A percentile compares a stretch with the other conserved stretches of the same genome.
phyloP scores from a whole-genome alignment of 2,797 vertebrate species.

The Peromyscus eremicus region DNA sequence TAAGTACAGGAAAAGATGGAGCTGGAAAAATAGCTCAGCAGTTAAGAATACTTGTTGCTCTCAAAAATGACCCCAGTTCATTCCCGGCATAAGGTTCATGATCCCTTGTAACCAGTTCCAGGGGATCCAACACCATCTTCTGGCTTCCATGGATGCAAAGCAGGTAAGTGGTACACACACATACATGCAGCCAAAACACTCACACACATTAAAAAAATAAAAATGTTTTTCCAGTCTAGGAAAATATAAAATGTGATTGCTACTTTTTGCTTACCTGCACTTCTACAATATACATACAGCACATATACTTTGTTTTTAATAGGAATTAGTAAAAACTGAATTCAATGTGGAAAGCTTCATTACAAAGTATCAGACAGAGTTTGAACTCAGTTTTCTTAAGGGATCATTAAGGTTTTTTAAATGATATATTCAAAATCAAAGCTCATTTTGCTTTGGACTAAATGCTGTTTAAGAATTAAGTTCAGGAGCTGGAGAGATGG shows the following conservation, averaged over 20 bases:
- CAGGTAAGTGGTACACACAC: not conserved
- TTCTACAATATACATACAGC: not conserved
- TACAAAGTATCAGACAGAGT: slow-evolving; percentile 23
- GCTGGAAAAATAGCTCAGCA: not conserved
- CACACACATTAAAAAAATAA: not conserved
- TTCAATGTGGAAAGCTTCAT: slow-evolving; percentile 50
- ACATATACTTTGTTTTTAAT: slow-evolving; percentile 10
- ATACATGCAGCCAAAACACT: not conserved
- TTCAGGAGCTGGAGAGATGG: not conserved
- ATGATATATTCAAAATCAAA: slow-evolving; percentile 54
- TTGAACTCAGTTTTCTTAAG: slow-evolving; percentile 53
- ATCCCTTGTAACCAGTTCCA: not conserved
- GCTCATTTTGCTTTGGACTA: slow-evolving; percentile 22
- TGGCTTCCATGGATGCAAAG: not conserved
- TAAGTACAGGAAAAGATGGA: not conserved
- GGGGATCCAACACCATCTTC: not conserved
- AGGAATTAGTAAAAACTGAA: slow-evolving; percentile 26
- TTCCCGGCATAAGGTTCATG: not conserved
- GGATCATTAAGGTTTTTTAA: slow-evolving; percentile 35
- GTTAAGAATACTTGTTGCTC: too few relatives aligned
- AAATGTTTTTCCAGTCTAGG: not conserved
- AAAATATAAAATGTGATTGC: not conserved
- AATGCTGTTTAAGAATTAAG: not conserved
- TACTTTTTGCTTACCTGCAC: not conserved
- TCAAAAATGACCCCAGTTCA: not conserved